These are phyloP conservation scores for Serrognathus titanus DNA, from an alignment of 2,888 invertebrate genomes.

Conservation along the genomic window DNA sequence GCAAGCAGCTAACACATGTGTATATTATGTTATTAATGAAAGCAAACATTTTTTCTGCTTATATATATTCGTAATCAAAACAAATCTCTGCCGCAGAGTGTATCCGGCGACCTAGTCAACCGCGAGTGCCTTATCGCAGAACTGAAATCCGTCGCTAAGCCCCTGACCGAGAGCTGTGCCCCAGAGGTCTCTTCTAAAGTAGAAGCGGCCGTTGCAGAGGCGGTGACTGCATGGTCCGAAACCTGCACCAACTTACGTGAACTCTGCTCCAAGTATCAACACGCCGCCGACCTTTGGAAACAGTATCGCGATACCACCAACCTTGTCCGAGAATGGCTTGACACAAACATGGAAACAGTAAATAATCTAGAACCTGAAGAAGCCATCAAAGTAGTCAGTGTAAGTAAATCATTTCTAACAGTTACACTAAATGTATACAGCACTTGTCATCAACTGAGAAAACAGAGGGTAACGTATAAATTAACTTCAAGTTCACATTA, in stretches of 20 bases:
- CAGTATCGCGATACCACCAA: conserved; percentile 77
- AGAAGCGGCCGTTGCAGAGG: conserved; percentile 72
- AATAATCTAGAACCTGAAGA: conserved; percentile 69
- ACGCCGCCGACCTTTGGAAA: conserved; percentile 78
- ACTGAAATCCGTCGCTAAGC: conserved; percentile 66
- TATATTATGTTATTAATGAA: too few relatives aligned
- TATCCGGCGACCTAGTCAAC: conserved; percentile 71
- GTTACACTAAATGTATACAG: background rate
- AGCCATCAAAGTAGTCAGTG: conserved; percentile 70
- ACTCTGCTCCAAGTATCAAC: conserved; percentile 73
- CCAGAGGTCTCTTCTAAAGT: conserved; percentile 70
- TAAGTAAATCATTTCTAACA: conserved; percentile 38
- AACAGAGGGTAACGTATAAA: too few relatives aligned
- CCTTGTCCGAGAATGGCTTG: conserved; percentile 71
- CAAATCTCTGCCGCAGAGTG: conserved; percentile 54
- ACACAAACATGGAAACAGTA: conserved; percentile 70
- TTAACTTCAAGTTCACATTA: too few relatives aligned
- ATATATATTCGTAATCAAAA: too few relatives aligned
- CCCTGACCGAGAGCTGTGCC: conserved; percentile 66
- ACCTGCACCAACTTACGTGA: conserved; percentile 74
- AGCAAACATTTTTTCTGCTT: too few relatives aligned
- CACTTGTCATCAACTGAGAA: too few relatives aligned
- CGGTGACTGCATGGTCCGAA: conserved; percentile 74
- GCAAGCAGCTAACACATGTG: too few relatives aligned
- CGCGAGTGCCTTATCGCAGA: conserved; percentile 73